Evolutionary conservation across 2,797 vertebrate genomes (phyloP), one percentile per base, ranked within the genome.

Genomic region (Lacerta bilineata): DNA sequence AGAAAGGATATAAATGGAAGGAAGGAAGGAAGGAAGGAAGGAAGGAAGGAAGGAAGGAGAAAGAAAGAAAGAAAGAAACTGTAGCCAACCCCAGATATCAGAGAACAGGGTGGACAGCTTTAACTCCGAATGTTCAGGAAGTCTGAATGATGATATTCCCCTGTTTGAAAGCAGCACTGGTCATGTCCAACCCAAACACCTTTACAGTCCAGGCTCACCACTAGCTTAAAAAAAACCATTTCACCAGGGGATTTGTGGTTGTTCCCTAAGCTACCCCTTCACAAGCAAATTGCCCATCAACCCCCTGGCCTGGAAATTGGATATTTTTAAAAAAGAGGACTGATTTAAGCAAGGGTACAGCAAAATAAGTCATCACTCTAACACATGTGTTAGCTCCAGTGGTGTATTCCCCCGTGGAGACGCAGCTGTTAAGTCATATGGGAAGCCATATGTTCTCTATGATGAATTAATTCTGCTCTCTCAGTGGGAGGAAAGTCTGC

Each of bases 351-450:
- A 84, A 85, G 82, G 88, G 69, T n/a, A 39, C 3, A 69, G 13
- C 0, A 0, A 64, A 89, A 27, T 61, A 90, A 95, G 88, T 5
- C 90, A 83, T 17, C 91, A 88, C 66, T 80, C n/a, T 93, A 87
- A 27, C 55, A 69, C 90, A 91, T 91, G 83, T 84, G 77, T 71
- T 59, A 59, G 86, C 88, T 94, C 84, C 90, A 87, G 0, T 25
- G 36, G 43, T 80, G 46, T 83, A 78, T 85, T 88, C 55, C 74
- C 78, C 68, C 0, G 0, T 1, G 0, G 82, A 92, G 79, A 43
- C 69, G 41, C 91, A 90, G 87, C 90, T 87, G 90, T 61, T 91
- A 88, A 91, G 91, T 94, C 90, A 84, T 91, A 89, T 88, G 94
- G 80, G 87, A 89, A 92, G 71, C 76, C 87, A 91, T 87, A 91